A percentile compares a stretch with the other conserved stretches of the same genome.
These are phyloP conservation scores for Heteronetta atricapilla DNA, from an alignment of 2,113 vertebrate species.

Conservation along the genomic window DNA sequence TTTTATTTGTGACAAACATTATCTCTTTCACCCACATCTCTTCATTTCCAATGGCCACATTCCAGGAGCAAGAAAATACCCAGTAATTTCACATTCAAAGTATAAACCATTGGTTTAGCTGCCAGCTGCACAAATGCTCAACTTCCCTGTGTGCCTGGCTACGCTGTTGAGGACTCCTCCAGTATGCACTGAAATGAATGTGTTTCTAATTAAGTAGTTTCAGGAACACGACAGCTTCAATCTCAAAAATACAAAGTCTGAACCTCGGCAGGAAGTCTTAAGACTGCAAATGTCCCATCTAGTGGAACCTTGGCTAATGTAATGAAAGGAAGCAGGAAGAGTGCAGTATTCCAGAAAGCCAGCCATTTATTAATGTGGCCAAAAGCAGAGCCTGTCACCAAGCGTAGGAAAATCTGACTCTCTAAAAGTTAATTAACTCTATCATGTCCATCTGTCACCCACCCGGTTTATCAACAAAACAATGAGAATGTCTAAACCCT, in stretches of 20 bases:
- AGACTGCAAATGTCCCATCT: constrained; percentile 78
- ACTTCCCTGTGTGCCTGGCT: constrained; percentile 61
- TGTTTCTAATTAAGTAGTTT: constrained; percentile 82
- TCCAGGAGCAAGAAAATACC: constrained; percentile 9
- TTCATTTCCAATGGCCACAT: constrained; percentile 17
- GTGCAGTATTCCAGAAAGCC: constrained; percentile 64
- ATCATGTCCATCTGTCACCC: constrained; percentile 23
- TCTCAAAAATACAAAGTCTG: constrained; percentile 73
- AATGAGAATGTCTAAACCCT: constrained; percentile 31
- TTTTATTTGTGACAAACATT: not conserved
- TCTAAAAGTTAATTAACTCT: constrained; percentile 46
- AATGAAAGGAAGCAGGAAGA: constrained; percentile 80
- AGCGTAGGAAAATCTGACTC: constrained; percentile 24
- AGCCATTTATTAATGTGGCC: constrained; percentile 62
- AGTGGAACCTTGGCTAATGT: constrained; percentile 61
- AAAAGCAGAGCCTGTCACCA: constrained; percentile 50
- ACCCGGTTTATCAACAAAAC: constrained; percentile 47
- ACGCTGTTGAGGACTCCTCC: constrained; percentile 57
- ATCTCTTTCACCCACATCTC: constrained; percentile 27
- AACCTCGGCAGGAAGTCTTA: constrained; percentile 80
- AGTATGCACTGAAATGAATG: constrained; percentile 59
- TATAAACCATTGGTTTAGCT: constrained; percentile 45
- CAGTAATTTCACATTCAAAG: not conserved
- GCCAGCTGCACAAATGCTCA: constrained; percentile 70
- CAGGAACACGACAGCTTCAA: constrained; percentile 71